Base-by-base conservation (phyloP, 2,797 vertebrate species). In the Antrozous pallidus region DNA sequence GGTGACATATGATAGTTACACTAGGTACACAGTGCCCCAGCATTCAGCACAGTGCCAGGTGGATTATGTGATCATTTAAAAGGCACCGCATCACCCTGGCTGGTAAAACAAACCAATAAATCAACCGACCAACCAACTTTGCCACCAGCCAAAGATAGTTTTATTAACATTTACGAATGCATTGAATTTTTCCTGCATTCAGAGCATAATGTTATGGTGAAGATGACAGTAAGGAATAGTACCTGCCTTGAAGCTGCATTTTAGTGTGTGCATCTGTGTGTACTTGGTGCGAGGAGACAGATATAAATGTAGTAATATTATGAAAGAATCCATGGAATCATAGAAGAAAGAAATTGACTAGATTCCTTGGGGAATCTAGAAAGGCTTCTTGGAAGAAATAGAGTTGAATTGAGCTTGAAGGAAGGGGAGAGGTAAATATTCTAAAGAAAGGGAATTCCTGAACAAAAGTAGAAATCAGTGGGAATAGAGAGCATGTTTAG, bases 381-480 rank as follows among this genome's bases (percentile, higher is more conserved):
- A 92, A 65, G 24, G 0, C 45, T 75, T 88, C 54, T 78, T 54
- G 20, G 16, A 93, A 92, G 58, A 87, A 90, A 71, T 6, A 26
- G 16, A 94, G 69, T 33, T 87, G n/a, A 95, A 6, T 65, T 83
- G 49, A 79, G 24, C 56, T 90, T 74, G 49, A 93, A 95, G 75
- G 33, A 49, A 3, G 17, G 33, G 58, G 3, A 22, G 61, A 18
- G 6, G 28, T 63, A 91, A 51, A 51, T 56, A 74, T 28, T 85
- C 31, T 36, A 73, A 77, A 49, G 18, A 85, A 61, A 38, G 17
- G 31, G 31, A 91, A 45, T 45, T n/a, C 36, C 17, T 77, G 83
- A 58, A 49, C 69, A 61, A 67, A 94, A 65, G 5, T 16, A 84
- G 61, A 49, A 85, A 91, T 33, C 12, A 20, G 5, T 24, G n/a